Evolutionary conservation across 1,140 invertebrate genomes (phyloP), one percentile per base, ranked within the genome.

Genomic region (Anastatus disparis): DNA sequence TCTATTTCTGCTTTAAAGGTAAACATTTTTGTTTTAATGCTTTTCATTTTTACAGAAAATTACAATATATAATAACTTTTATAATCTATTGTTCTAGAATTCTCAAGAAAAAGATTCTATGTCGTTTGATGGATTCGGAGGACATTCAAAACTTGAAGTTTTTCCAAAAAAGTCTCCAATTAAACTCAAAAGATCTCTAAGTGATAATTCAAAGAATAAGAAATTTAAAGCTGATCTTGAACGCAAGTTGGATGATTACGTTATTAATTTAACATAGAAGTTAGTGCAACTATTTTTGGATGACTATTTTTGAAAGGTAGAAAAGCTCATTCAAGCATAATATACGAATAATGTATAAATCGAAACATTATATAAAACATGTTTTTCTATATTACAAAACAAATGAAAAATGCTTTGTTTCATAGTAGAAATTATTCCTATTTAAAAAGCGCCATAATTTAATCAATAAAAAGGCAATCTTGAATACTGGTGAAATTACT

Each of bases 61-160:
- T n/a, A 46, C 15, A 46, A 8, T n/a, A n/a, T 46, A 46, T 46
- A n/a, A 20, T 8, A 46, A n/a, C 4, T 44, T 44, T 44, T 4
- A 15, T 44, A 15, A 15, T 17, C 3, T 17, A 44, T 44, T 44
- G 7, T 15, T 46, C 1, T 31, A 67, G 70, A 22, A n/a, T 62
- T 13, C 20, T 4, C 7, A 20, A 24, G 42, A 26, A 52, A 63
- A 48, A 55, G 48, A 15, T n/a, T 53, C 40, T 31, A 71, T 72
- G 50, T 61, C 65, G 12, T 83, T 76, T 53, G 76, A 85, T 73
- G 83, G 83, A 56, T 76, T 81, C 31, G 83, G 82, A 26, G 82
- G 82, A 4, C 82, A 83, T 72, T 78, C 79, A 6, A 82, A 75
- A 9, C 17, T 61, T 13, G 80, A 84, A 35, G 50, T 62, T 3